Evolutionary conservation across 1,140 invertebrate species (phyloP).

Genomic region (Drosophila punjabiensis): DNA sequence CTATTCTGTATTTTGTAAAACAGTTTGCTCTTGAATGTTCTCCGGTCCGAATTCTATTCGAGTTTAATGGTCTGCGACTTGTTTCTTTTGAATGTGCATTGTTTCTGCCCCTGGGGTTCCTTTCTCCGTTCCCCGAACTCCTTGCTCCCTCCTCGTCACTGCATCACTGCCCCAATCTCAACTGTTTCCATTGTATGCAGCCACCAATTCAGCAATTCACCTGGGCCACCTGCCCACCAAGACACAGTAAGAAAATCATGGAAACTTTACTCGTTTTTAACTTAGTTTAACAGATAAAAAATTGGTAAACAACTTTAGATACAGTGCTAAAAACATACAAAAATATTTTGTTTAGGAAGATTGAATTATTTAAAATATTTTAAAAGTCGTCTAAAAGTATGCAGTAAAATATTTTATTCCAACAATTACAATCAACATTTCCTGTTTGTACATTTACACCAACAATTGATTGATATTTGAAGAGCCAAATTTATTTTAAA

Average conservation of each 20-base stretch:
- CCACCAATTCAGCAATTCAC: conserved; percentile 23
- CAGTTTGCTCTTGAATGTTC: conserved; percentile 15
- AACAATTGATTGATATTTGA: no score
- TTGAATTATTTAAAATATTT: no score
- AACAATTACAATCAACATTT: no score
- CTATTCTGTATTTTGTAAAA: conserved; percentile 6
- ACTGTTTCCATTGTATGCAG: conserved; percentile 73
- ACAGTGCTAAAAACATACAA: no score
- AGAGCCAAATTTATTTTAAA: no score
- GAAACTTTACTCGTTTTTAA: neutral
- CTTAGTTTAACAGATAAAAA: neutral
- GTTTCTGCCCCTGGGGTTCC: conserved; percentile 49
- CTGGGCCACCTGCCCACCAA: conserved; percentile 21
- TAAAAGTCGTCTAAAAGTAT: no score
- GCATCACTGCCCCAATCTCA: conserved; percentile 46
- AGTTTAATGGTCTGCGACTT: conserved; percentile 76
- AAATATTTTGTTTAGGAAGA: no score
- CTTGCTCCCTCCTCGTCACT: neutral
- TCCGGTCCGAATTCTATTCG: conserved; percentile 32
- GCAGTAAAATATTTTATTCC: no score
- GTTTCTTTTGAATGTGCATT: conserved; percentile 76
- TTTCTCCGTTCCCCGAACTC: neutral
- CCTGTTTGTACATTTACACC: no score
- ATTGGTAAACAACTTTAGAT: neutral
- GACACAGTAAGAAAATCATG: neutral